Percentiles rank a stretch among this genome's conserved stretches.
Evolutionary conservation across 2,888 invertebrate species (phyloP).

Genomic region (Drosophila atroscutellata): DNA sequence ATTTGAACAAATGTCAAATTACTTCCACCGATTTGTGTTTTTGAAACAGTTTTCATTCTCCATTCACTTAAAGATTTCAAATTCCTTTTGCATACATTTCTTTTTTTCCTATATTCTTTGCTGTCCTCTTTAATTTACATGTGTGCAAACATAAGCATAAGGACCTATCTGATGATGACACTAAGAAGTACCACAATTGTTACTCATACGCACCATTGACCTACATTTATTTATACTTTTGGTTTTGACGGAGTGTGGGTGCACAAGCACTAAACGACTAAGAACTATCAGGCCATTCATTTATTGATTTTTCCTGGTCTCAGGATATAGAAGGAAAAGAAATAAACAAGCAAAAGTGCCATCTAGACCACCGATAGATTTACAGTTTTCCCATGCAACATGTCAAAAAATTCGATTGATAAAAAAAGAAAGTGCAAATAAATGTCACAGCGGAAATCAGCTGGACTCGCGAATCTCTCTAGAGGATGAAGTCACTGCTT

Average conservation of each 20-base stretch:
- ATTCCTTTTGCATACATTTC: too few relatives aligned
- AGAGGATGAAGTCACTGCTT: neutral
- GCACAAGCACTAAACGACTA: conserved; percentile 14
- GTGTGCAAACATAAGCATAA: neutral
- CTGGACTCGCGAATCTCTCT: neutral
- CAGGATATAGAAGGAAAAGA: conserved; percentile 3
- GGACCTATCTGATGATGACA: neutral
- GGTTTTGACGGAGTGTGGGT: neutral
- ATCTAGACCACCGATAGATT: neutral
- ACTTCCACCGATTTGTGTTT: neutral
- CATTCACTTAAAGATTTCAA: neutral
- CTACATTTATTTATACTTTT: conserved; percentile 37
- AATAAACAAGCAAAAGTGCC: neutral
- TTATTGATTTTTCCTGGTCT: conserved; percentile 59
- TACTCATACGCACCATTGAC: conserved; percentile 70
- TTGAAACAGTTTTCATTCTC: neutral
- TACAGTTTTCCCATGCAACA: neutral
- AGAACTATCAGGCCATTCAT: conserved; percentile 26
- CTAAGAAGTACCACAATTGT: conserved; percentile 13
- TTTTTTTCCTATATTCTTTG: neutral
- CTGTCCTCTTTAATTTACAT: neutral
- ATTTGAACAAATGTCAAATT: conserved; percentile 42
- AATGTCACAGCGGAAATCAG: neutral
- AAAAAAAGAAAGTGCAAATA: neutral
- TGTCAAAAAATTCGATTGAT: neutral